These are phyloP conservation scores for Rhinoraja longicauda DNA, from an alignment of 2,797 vertebrate species.

Conservation along the genomic window DNA sequence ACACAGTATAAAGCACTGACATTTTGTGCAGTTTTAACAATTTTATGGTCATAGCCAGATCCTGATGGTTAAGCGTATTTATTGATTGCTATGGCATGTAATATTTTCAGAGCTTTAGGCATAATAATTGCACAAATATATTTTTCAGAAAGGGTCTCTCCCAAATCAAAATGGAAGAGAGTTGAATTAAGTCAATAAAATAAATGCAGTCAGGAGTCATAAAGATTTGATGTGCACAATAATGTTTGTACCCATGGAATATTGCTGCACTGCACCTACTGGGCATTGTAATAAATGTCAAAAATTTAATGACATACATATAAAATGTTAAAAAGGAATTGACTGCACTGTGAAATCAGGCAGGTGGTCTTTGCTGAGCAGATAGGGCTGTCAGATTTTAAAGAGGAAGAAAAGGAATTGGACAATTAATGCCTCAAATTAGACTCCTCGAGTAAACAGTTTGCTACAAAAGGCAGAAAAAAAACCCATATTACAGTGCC, in stretches of 20 bases:
- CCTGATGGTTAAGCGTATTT: background rate
- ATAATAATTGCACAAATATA: slow-evolving; percentile 32
- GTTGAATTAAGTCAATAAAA: slow-evolving; percentile 31
- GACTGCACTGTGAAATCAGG: slow-evolving; percentile 50
- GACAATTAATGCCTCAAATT: slow-evolving; percentile 30
- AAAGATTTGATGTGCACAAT: slow-evolving; percentile 36
- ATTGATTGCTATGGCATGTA: background rate
- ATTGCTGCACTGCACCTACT: slow-evolving; percentile 15
- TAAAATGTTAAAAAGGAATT: slow-evolving; percentile 42
- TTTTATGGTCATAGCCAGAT: slow-evolving; percentile 15
- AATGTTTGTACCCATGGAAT: slow-evolving; percentile 25
- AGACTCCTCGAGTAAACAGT: slow-evolving; percentile 23
- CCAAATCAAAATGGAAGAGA: slow-evolving; percentile 11
- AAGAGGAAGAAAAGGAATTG: slow-evolving; percentile 47
- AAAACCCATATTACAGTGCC: background rate
- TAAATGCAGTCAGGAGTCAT: slow-evolving; percentile 23
- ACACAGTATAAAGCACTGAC: background rate
- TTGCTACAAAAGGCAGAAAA: slow-evolving; percentile 4
- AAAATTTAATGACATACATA: slow-evolving; percentile 30
- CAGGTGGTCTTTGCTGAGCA: slow-evolving; percentile 50
- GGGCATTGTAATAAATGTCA: slow-evolving; percentile 29
- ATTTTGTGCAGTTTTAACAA: background rate
- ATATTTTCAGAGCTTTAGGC: slow-evolving; percentile 23
- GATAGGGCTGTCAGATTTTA: slow-evolving; percentile 50
- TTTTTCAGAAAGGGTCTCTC: slow-evolving; percentile 17